Evolutionary conservation across 2,888 invertebrate species (phyloP), one percentile per base, ranked within the genome.

Genomic region (Chymomyza caudatula): DNA sequence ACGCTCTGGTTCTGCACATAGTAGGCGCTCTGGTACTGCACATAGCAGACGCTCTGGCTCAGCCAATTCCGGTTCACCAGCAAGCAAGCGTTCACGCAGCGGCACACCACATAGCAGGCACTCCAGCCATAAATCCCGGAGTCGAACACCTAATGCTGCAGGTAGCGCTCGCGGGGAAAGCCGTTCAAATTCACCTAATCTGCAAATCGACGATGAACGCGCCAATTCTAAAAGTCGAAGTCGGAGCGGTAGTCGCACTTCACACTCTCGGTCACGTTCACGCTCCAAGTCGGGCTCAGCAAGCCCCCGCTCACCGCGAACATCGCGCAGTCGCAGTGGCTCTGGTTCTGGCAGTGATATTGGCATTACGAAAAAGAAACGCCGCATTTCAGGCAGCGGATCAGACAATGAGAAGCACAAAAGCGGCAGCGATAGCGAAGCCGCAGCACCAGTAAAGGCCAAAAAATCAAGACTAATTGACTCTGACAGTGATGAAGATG

Each of bases 401-500:
- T 92, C 93, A 0, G 93, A 92, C 3, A 60, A 59, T 1, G 87
- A 77, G 51, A 80, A 86, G 4, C 66, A 76, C 13, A 92, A 89
- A 1, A 85, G 78, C 0, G 91, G 90, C 54, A 82, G 90, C 58
- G 76, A 68, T 1, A 78, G 75, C 25, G 25, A 87, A 87, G 68
- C 70, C n/a, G 76, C 47, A 17, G 63, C 78, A 2, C 63, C 72
- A 0, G 57, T 72, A 69, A 93, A 93, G 74, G 89, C 92, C 6
- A 93, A 92, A 86, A 92, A 92, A 69, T 89, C 90, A 8, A 90
- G 90, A 0, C 80, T 94, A 1, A 92, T 94, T 4, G 94, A 94
- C 78, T 93, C 95, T 0, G 96, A 95, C 71, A 96, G 95, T 74
- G 93, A 93, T 67, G 95, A 94, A 54, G 93, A 93, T 8, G 92